A percentile compares a stretch with the other conserved stretches of the same genome.
Evolutionary conservation across 1,140 invertebrate genomes (phyloP).

Genomic region (Zaprionus gabonicus): DNA sequence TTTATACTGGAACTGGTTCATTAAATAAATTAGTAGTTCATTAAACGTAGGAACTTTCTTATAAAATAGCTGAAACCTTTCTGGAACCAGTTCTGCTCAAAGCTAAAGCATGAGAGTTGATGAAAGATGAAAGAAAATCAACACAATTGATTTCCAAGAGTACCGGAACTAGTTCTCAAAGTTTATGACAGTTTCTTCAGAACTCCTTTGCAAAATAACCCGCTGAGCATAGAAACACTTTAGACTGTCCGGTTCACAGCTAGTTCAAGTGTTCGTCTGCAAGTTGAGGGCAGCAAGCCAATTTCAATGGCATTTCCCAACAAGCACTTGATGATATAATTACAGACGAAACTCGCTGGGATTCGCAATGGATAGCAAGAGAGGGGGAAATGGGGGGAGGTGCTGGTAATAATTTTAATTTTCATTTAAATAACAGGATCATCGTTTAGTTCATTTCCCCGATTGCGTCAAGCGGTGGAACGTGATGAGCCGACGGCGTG

Average conservation of each 20-base stretch:
- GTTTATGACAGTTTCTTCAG: not conserved
- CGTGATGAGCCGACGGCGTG: constrained; percentile 66
- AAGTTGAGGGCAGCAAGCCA: not conserved
- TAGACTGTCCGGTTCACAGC: not conserved
- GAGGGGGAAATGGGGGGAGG: not conserved
- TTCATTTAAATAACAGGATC: constrained; percentile 40
- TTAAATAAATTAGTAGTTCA: not conserved
- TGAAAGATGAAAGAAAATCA: not conserved
- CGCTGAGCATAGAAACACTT: not conserved
- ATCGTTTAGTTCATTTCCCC: constrained; percentile 27
- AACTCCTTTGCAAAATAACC: not conserved
- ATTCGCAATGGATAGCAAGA: not conserved
- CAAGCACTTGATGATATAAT: constrained; percentile 4
- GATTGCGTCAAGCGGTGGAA: constrained; percentile 14
- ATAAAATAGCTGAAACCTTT: not conserved
- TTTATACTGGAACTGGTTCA: not conserved
- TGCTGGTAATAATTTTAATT: constrained; percentile 34
- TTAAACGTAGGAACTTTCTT: not conserved
- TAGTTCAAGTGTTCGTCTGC: not conserved
- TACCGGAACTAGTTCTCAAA: not conserved
- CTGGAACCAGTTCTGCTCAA: not conserved
- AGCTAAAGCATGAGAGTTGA: not conserved
- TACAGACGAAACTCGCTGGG: not conserved
- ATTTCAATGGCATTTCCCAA: not conserved
- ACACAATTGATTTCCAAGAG: not conserved